Conservation (phyloP, 2,888 invertebrate species). For the Pyrgus malvae region DNA sequence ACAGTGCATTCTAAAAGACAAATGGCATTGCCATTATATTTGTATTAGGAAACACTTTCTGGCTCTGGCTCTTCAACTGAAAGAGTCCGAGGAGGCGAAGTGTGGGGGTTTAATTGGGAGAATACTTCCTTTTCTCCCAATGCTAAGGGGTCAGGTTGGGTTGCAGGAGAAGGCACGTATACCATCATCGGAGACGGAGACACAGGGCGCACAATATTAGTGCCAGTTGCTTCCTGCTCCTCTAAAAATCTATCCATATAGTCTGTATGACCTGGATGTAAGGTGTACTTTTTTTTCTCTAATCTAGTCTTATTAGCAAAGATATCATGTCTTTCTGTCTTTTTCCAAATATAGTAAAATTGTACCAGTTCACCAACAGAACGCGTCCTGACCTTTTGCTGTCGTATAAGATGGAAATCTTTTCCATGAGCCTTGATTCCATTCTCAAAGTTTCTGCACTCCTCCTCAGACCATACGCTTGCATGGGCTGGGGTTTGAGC, state of each 20-base stretch:
- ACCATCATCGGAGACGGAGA: slow-evolving; percentile 86
- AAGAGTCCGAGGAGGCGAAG: slow-evolving; percentile 59
- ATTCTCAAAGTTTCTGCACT: slow-evolving; percentile 97
- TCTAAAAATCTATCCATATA: slow-evolving; percentile 96
- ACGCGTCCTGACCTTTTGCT: slow-evolving; percentile 95
- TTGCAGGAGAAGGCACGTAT: slow-evolving; percentile 62
- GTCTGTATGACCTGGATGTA: slow-evolving; percentile 96
- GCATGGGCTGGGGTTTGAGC: slow-evolving; percentile 86
- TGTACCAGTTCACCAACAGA: slow-evolving; percentile 98
- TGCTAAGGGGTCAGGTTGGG: slow-evolving; percentile 72
- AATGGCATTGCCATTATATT: slow-evolving; percentile 53
- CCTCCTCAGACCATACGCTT: slow-evolving; percentile 97
- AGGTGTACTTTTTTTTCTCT: slow-evolving; percentile 95
- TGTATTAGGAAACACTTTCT: slow-evolving; percentile 71
- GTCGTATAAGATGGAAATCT: slow-evolving; percentile 96
- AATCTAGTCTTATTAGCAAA: slow-evolving; percentile 93
- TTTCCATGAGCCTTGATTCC: slow-evolving; percentile 97
- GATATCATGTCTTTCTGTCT: slow-evolving; percentile 97
- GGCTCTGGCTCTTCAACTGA: slow-evolving; percentile 73
- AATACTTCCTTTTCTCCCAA: slow-evolving; percentile 77
- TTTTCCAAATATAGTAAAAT: slow-evolving; percentile 99
- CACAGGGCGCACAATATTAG: slow-evolving; percentile 76
- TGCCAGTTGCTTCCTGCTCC: slow-evolving; percentile 90
- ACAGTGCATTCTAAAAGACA: slow-evolving; percentile 56
- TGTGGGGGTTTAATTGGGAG: slow-evolving; percentile 68